These are phyloP conservation scores for Didymodactylos carnosus DNA, from an alignment of 2,888 invertebrate species.

Conservation along the genomic window DNA sequence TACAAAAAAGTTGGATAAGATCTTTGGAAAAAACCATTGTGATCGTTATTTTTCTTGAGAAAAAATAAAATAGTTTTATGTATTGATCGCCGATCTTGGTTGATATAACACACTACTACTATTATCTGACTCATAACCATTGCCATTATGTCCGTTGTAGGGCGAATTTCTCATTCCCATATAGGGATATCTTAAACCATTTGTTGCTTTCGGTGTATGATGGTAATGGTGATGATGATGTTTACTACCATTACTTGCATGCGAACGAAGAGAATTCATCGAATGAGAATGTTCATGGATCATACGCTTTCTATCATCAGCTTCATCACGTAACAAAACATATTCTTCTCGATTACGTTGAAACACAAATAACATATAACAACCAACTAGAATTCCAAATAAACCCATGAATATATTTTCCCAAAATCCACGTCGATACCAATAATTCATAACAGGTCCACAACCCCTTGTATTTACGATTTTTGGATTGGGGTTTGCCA, in stretches of 20 bases:
- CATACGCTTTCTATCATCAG: slow-evolving; percentile 9
- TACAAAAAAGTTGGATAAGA: too few species aligned
- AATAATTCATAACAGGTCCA: slow-evolving; percentile 8
- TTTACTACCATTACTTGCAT: neutral
- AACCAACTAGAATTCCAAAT: slow-evolving; percentile 3
- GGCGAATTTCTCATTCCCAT: neutral
- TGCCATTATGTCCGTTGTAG: neutral
- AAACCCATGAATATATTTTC: slow-evolving; percentile 11
- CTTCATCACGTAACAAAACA: slow-evolving; percentile 2
- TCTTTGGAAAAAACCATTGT: too few species aligned
- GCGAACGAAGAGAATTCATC: neutral
- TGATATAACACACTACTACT: neutral
- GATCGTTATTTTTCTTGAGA: too few species aligned
- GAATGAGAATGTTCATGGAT: neutral
- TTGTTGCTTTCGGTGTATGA: too few species aligned
- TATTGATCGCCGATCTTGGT: neutral
- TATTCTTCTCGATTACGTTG: neutral
- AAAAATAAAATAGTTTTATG: too few species aligned
- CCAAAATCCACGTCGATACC: slow-evolving; percentile 12
- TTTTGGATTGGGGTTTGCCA: neutral
- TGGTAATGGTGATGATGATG: too few species aligned
- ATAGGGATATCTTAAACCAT: neutral
- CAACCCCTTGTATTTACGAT: slow-evolving; percentile 11
- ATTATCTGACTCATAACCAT: neutral
- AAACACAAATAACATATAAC: slow-evolving; percentile 3